Base-by-base conservation (phyloP, 2,888 invertebrate genomes). In the Chrysodeixis includens region DNA sequence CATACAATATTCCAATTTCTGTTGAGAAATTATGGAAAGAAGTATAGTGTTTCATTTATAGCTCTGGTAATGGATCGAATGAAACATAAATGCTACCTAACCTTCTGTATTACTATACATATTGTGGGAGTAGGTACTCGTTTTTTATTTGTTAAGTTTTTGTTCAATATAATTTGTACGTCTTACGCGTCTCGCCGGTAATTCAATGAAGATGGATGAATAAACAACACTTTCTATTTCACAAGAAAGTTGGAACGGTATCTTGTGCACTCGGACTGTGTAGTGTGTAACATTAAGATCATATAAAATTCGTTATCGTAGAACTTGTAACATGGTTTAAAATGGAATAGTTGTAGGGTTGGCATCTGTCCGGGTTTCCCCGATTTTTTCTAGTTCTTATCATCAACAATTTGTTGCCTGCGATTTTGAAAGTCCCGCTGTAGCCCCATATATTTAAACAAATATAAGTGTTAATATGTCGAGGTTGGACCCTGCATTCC, bases 141-240 rank as follows among this genome's bases (percentile, higher is more conserved):
- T 32, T 16, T 4, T 56, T 20, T 56, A 40, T 26, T 22, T 22
- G 35, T 10, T 44, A 9, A 22, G n/a, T 44, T 56, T 44, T 44
- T 44, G 9, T 26, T 12, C 6, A 18, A 16, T 46, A 12, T 12
- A 26, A 52, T 66, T 62, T n/a, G 32, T 46, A 62, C 32, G 16
- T 40, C 3, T 20, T 18, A 5, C n/a, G 10, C 22, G 54, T 52
- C 20, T 4, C 9, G 7, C 9, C 26, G 8, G 60, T 55, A 49
- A 66, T 61, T 10, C 35, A 71, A 74, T 63, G 26, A 60, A 57
- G 57, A 63, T 70, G 30, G 56, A 70, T 70, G 1, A 64, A 26
- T 55, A 69, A 54, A 49, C 49, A 52, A 18, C 58, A 75, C 75
- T 74, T 74, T 74, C 74, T 74, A 62, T 64, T 71, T 59, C 44